phyloP scores from a whole-genome alignment of 2,113 vertebrate genomes.

The Dipodomys ordii region DNA sequence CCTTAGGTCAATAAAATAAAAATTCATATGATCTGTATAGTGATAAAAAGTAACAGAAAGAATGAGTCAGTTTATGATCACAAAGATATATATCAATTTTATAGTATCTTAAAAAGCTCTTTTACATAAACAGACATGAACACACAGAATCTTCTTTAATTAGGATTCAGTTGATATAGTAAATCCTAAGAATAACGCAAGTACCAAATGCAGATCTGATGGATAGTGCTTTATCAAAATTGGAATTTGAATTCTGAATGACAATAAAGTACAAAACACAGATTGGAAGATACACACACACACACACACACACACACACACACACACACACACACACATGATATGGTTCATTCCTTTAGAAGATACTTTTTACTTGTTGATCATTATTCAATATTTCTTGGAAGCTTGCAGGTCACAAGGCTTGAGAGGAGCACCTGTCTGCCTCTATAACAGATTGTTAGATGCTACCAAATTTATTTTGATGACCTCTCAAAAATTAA shows the following conservation, averaged over 20 bases:
- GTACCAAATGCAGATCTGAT: not conserved
- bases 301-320: too few species aligned
- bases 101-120: not conserved
- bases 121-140: not conserved
- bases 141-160: not conserved
- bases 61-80: not conserved
- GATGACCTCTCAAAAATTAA: not conserved
- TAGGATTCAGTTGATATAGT: not conserved
- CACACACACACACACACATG: too few species aligned
- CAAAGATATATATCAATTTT: slow-evolving; percentile 6
- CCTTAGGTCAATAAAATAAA: not conserved
- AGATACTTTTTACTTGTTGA: not conserved
- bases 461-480: not conserved
- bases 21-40: not conserved
- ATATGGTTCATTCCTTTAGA: not conserved
- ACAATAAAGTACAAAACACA: not conserved
- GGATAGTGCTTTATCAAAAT: not conserved
- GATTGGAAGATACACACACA: too few species aligned
- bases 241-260: slow-evolving; percentile 35
- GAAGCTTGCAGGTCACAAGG: not conserved
- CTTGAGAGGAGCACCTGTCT: not conserved
- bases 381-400: not conserved
- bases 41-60: not conserved
- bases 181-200: not conserved
- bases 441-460: not conserved